A percentile compares a stretch with the other conserved stretches of the same genome.
Evolutionary conservation across 1,140 invertebrate species (phyloP).

Genomic region (Drosophila funebris): DNA sequence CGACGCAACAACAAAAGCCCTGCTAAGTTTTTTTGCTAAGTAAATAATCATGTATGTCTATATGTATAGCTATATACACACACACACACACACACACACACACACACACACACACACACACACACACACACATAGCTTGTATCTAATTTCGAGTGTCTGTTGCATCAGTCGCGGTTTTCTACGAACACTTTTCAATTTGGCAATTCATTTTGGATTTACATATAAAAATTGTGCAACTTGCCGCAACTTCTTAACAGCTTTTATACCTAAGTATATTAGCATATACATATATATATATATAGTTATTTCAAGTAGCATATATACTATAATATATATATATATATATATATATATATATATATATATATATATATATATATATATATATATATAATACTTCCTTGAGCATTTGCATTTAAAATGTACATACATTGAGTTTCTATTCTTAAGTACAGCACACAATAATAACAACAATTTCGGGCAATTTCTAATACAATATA

Average conservation of each 20-base stretch:
- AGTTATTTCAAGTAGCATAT: too few relatives aligned
- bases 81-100: conserved; percentile 8
- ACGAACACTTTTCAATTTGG: conserved; percentile 44
- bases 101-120: background rate
- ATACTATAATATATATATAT: background rate
- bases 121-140: conserved; percentile 1
- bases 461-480: conserved; percentile 13
- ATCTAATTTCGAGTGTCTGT: conserved; percentile 38
- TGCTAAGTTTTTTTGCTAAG: background rate
- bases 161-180: conserved; percentile 44
- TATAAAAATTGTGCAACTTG: conserved; percentile 15
- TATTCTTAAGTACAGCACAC: conserved; percentile 34
- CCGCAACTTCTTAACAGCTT: conserved; percentile 16
- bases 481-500: conserved; percentile 14
- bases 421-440: conserved; percentile 16
- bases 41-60: conserved; percentile 2
- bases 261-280: conserved; percentile 3
- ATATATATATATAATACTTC: background rate
- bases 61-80: background rate
- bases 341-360: background rate
- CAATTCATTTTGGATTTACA: conserved; percentile 23
- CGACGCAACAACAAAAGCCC: background rate
- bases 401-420: conserved; percentile 26
- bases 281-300: conserved; percentile 2
- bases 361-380: background rate